Evolutionary conservation across 2,888 invertebrate species (phyloP), one percentile per base, ranked within the genome.

Genomic region (Erebia epiphron): DNA sequence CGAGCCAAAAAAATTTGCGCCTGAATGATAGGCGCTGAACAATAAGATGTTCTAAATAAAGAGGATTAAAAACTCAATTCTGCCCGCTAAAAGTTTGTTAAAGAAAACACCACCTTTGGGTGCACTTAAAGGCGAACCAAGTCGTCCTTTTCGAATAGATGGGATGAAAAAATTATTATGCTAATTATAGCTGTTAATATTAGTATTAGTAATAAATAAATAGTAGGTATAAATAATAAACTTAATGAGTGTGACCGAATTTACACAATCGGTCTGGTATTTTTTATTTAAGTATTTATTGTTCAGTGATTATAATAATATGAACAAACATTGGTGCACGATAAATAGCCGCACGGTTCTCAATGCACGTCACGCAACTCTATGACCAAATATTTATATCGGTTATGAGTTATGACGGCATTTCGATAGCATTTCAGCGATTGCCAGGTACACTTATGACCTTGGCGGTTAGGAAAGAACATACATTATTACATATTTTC

Each of bases 281-380:
- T 63, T 57, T 58, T 63, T 67, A 63, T 73, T 69, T 68, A n/a
- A n/a, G n/a, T n/a, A 70, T 72, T 69, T 71, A 70, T 69, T 67
- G 64, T 69, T 54, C 16, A 11, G 16, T 73, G 72, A 69, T 77
- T 76, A 74, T 57, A 35, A 35, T 67, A 73, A 73, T 11, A 21
- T 21, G 2, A 21, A 46, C 46, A 2, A 75, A 69, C 68, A 75
- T 72, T 73, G 75, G 73, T 68, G 75, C 75, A 68, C 70, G 75
- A 70, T 70, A 69, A 73, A 66, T 58, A 26, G 49, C 21, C 62
- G 46, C 67, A 60, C 69, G 60, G 62, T 57, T 67, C 66, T 71
- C 61, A 58, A 54, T 52, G 64, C 70, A 71, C 74, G 73, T 75
- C 76, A 75, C 71, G 70, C 68, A 64, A 70, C 67, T 35, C 35